Base-by-base conservation (phyloP, 2,113 vertebrate genomes). In the Trematomus loennbergii region DNA sequence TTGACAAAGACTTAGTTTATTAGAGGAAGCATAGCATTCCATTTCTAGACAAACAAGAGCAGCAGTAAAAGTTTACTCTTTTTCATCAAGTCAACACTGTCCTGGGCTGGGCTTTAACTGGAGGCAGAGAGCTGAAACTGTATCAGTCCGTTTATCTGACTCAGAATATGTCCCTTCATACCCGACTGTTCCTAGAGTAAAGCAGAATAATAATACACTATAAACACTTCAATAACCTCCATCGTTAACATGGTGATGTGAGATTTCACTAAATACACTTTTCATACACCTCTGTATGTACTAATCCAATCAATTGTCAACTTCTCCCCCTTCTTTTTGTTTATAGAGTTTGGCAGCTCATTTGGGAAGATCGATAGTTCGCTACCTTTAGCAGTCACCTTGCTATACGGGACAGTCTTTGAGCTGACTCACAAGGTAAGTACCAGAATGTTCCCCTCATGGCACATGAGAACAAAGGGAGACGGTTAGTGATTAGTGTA, bases 361-460 rank as follows among this genome's bases (percentile, higher is more conserved):
- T 85, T 75, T 76, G 40, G 40, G 43, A 36, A 48, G 79, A 79
- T 85, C 71, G 5, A 82, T 85, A 73, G 46, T 48, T 59, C 52
- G 53, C 25, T 72, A 46, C 75, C 60, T 75, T 68, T 65, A 72
- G 65, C 78, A 79, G 79, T 82, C 71, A 50, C 71, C 75, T 73
- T 72, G 72, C 66, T 75, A 68, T 79, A 75, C 64, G 82, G 61
- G 45, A 73, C 13, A 2, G 46, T 72, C 75, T 66, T 78, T 71
- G 40, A 50, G 57, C 40, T 43, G 61, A 58, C 70, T 46, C 65
- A 17, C 17, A 20, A 52, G 60, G 64, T 66, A 52, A 72, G 55
- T 68, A 55, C 57, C 52, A 70, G 46, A 85, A 54, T 36, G 50
- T 81, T 66, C 60, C 65, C 57, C 71, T 75, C 65, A 72, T 75